These are phyloP conservation scores for Eonycteris spelaea DNA, from an alignment of 2,113 vertebrate species.

Conservation along the genomic window DNA sequence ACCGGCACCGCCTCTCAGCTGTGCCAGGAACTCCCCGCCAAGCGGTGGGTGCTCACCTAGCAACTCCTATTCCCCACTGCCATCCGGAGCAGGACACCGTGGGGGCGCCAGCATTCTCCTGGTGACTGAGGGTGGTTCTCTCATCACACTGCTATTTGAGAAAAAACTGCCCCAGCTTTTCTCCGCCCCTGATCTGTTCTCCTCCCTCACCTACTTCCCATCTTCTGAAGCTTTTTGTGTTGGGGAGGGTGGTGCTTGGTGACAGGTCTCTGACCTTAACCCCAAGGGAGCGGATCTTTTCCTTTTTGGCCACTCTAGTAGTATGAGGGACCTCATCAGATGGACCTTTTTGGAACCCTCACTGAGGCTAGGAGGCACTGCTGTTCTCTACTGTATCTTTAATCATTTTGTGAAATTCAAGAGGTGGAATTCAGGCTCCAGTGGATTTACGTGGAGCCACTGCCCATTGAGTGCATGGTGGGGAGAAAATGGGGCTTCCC, in stretches of 20 bases:
- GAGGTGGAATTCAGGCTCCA: not conserved
- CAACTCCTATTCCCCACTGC: not conserved
- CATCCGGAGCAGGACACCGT: constrained; percentile 6
- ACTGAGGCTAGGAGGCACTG: not conserved
- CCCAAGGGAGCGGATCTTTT: not conserved
- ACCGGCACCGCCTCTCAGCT: not conserved
- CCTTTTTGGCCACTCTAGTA: not conserved
- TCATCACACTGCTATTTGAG: constrained; percentile 47
- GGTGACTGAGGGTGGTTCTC: not conserved
- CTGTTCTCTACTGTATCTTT: not conserved
- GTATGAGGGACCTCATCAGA: not conserved
- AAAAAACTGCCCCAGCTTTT: constrained; percentile 36
- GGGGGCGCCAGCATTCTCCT: not conserved
- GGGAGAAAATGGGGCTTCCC: not conserved
- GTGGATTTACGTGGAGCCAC: not conserved
- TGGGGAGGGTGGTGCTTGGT: not conserved
- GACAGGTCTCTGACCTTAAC: not conserved
- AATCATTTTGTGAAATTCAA: not conserved
- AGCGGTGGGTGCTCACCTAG: not conserved
- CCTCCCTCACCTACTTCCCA: not conserved
- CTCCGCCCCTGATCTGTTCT: not conserved
- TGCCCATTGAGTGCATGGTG: no score
- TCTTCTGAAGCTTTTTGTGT: not conserved
- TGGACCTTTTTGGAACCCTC: not conserved
- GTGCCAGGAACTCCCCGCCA: not conserved